A percentile compares a stretch with the other conserved stretches of the same genome.
Evolutionary conservation across 2,797 vertebrate species (phyloP).

Genomic region (Parambassis ranga): DNA sequence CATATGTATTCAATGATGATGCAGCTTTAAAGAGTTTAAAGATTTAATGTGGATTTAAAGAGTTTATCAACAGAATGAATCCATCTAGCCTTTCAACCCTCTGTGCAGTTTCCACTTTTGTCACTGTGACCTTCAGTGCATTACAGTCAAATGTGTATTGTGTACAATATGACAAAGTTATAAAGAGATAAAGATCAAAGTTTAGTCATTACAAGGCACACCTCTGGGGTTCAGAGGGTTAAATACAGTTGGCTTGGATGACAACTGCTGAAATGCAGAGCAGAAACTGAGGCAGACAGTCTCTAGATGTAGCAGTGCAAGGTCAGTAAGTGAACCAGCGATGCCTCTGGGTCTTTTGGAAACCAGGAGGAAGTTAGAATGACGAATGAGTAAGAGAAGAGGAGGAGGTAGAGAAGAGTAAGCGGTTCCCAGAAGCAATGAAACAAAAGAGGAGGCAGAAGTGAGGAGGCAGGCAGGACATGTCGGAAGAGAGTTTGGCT

Average conservation of each 20-base stretch:
- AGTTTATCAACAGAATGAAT: no score
- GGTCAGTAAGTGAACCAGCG: constrained; percentile 35
- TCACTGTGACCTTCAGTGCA: no score
- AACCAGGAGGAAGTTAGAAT: constrained; percentile 15
- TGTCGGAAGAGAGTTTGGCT: constrained; percentile 31
- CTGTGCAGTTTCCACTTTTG: no score
- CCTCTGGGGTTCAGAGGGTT: no score
- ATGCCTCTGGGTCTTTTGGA: constrained; percentile 22
- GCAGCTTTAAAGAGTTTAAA: no score
- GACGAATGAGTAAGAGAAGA: constrained; percentile 43
- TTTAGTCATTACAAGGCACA: no score
- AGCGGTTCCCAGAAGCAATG: constrained; percentile 39
- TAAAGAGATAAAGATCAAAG: no score
- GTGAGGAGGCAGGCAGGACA: constrained; percentile 13
- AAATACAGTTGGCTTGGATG: not conserved
- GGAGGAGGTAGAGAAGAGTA: constrained; percentile 22
- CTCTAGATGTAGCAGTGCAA: constrained; percentile 13
- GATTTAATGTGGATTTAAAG: no score
- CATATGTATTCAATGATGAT: not conserved
- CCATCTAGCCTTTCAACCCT: no score
- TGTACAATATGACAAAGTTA: no score
- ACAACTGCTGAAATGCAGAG: constrained; percentile 4
- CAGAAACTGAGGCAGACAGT: constrained; percentile 10
- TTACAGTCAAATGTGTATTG: no score
- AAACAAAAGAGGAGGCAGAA: constrained; percentile 22